phyloP scores from a whole-genome alignment of 2,113 vertebrate genomes.

The Protobothrops flavoviridis region DNA sequence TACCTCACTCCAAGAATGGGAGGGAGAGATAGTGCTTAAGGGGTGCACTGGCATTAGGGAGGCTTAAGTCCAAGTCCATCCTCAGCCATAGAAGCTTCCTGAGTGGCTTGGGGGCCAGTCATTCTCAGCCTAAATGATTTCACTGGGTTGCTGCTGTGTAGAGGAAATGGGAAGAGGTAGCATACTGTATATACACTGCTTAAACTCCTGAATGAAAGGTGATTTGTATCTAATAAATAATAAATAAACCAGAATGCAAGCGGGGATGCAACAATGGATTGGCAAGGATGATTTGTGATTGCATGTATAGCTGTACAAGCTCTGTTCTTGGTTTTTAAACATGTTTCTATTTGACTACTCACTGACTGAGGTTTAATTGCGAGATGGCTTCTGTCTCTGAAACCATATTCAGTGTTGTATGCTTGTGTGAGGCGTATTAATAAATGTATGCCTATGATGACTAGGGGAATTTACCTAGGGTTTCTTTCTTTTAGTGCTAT shows the following conservation, averaged over 20 bases:
- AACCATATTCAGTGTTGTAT: not conserved
- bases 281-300: not conserved
- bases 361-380: not conserved
- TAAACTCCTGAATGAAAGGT: not conserved
- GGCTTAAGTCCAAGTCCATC: not conserved
- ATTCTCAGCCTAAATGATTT: not conserved
- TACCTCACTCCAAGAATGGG: not conserved
- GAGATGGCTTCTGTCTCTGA: not conserved
- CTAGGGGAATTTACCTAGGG: not conserved
- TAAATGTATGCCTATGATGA: not conserved
- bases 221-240: not conserved
- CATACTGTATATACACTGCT: not conserved
- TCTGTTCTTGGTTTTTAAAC: slow-evolving; percentile 5
- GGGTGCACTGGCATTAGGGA: not conserved
- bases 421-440: not conserved
- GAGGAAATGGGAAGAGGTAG: not conserved
- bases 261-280: not conserved
- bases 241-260: not conserved
- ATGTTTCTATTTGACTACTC: not conserved
- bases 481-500: not conserved
- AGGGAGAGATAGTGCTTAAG: not conserved
- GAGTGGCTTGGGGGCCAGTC: not conserved
- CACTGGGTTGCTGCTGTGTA: not conserved
- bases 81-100: not conserved
- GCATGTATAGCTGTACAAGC: not conserved